phyloP scores from a whole-genome alignment of 2,797 vertebrate species.

The Trachurus trachurus region DNA sequence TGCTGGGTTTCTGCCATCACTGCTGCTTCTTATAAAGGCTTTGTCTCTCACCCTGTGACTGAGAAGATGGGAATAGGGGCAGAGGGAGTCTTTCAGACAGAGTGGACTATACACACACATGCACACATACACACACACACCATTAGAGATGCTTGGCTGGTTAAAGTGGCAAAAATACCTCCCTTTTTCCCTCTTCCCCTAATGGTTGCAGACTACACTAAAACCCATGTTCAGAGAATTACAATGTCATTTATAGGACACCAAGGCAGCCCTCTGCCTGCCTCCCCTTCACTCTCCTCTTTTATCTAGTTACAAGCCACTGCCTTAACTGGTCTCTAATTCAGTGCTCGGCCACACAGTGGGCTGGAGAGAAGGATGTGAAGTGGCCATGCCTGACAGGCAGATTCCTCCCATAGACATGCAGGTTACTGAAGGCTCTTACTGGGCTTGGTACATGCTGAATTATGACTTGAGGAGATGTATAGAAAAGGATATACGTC shows the following conservation, averaged over 20 bases:
- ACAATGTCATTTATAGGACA: conserved; percentile 90
- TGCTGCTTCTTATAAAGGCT: conserved; percentile 56
- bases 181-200: conserved; percentile 76
- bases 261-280: conserved; percentile 70
- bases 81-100: conserved; percentile 77
- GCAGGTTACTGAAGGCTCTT: conserved; percentile 37
- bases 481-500: not conserved
- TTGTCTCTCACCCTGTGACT: conserved; percentile 67
- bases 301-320: conserved; percentile 85
- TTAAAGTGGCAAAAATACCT: conserved; percentile 82
- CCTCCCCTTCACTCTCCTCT: conserved; percentile 73
- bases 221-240: conserved; percentile 86
- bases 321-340: conserved; percentile 81
- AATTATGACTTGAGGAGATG: conserved; percentile 32
- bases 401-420: conserved; percentile 49
- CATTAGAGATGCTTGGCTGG: conserved; percentile 82
- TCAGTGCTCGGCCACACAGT: conserved; percentile 68
- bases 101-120: conserved; percentile 62
- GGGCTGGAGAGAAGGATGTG: conserved; percentile 60
- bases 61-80: conserved; percentile 66
- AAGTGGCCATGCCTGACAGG: conserved; percentile 62
- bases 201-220: conserved; percentile 83
- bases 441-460: conserved; percentile 14
- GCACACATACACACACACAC: conserved; percentile 59
- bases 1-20: conserved; percentile 59